These are phyloP conservation scores for Amphipoea lucens DNA, from an alignment of 2,888 invertebrate genomes.

Conservation along the genomic window DNA sequence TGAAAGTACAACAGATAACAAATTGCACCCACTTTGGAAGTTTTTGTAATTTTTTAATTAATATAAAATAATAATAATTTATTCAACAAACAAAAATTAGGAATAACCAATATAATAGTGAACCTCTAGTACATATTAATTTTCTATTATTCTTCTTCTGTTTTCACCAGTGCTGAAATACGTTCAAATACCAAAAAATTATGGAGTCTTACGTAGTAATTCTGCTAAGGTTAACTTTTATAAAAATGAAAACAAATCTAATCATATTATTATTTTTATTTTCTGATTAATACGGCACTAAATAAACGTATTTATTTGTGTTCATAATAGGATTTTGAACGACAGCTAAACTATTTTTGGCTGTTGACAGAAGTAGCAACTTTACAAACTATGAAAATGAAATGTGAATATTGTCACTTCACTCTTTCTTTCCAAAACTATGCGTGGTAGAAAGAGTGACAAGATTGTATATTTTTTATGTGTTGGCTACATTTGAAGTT, in stretches of 20 bases:
- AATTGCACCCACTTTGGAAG: background rate
- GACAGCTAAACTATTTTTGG: slow-evolving; percentile 73
- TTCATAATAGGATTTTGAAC: slow-evolving; percentile 36
- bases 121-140: background rate
- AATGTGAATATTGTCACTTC: slow-evolving; percentile 67
- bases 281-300: background rate
- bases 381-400: slow-evolving; percentile 63
- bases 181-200: slow-evolving; percentile 12
- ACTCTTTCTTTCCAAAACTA: slow-evolving; percentile 63
- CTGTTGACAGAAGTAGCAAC: slow-evolving; percentile 80
- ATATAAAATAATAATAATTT: accelerated
- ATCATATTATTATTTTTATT: background rate
- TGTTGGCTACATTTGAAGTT: slow-evolving; percentile 84
- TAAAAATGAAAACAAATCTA: background rate
- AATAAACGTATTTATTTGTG: background rate
- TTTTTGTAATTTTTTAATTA: background rate
- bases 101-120: background rate
- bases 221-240: background rate
- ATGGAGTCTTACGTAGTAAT: accelerated
- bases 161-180: background rate
- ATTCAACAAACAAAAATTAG: too few species aligned
- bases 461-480: slow-evolving; percentile 71
- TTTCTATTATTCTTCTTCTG: background rate
- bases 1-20: slow-evolving; percentile 20
- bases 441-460: slow-evolving; percentile 70